Evolutionary conservation across 2,888 invertebrate genomes (phyloP), one percentile per base, ranked within the genome.

Genomic region (Nemotelus pantherinus): DNA sequence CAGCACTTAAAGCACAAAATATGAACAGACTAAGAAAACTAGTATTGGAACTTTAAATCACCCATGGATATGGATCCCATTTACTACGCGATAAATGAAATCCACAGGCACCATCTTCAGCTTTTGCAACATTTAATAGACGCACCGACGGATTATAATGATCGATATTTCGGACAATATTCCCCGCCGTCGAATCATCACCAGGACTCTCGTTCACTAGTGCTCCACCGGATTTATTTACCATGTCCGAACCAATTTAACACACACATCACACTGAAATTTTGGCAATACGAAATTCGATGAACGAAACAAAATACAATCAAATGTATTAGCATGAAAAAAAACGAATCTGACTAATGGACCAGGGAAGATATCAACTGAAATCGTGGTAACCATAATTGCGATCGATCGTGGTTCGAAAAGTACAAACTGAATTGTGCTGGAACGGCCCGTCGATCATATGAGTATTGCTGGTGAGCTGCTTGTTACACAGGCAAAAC

Each of bases 21-120:
- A 25, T 25, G 25, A 25, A 25, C 25, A 25, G 25, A 25, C 25
- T 25, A 71, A 71, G 57, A 3, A 44, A 71, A 44, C 9, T 10
- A 39, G 25, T 5, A 41, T 25, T 50, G 41, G 41, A 72, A 72
- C 47, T 58, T 5, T 4, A 47, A 74, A 41, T 74, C 70, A 93
- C 92, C 94, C 94, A 94, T 43, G 94, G 94, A 86, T 94, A 94
- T 0, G 94, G 94, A 86, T 94, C 94, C 93, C 93, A 94, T 79
- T 93, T 90, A 4, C 92, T 92, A 81, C 93, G 89, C 0, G 93
- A 93, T 57, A 94, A 87, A 79, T 93, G 89, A 84, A 94, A 94
- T 0, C 94, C 94, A 60, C 92, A 90, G 2, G 90, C 90, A 77
- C 89, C 89, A 0, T 89, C 88, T 72, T 90, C 89, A 63, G 90